phyloP scores from a whole-genome alignment of 2,888 invertebrate species.

The Drosophila atripex region DNA sequence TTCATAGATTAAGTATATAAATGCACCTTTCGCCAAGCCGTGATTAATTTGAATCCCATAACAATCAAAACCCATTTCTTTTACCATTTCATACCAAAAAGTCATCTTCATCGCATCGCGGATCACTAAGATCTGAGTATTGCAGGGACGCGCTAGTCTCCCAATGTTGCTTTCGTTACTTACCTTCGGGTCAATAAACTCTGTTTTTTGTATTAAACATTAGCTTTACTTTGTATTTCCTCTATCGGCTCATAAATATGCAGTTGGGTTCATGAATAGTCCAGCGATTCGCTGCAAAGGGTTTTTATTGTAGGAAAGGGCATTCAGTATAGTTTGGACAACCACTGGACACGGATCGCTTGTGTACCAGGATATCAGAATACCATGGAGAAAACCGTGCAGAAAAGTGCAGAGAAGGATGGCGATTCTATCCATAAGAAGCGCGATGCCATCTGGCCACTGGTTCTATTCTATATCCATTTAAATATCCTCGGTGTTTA shows the following conservation, averaged over 20 bases:
- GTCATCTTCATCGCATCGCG: slow-evolving; percentile 8
- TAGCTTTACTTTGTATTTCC: slow-evolving; percentile 6
- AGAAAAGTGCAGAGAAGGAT: slow-evolving; percentile 9
- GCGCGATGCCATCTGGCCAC: slow-evolving; percentile 89
- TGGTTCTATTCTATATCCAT: slow-evolving; percentile 90
- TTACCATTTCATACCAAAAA: neutral
- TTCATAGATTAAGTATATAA: slow-evolving; percentile 36
- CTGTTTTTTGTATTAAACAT: slow-evolving; percentile 41
- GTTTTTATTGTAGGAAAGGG: neutral
- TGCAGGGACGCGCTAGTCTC: slow-evolving; percentile 28
- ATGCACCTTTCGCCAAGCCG: slow-evolving; percentile 23
- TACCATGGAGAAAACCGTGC: slow-evolving; percentile 5
- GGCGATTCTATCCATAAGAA: slow-evolving; percentile 67
- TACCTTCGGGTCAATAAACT: slow-evolving; percentile 56
- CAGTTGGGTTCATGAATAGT: slow-evolving; percentile 14
- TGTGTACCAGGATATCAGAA: neutral
- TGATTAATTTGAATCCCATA: slow-evolving; percentile 2
- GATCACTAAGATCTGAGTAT: slow-evolving; percentile 29
- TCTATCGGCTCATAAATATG: slow-evolving; percentile 47
- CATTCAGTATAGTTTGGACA: slow-evolving; percentile 46
- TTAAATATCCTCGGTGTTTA: slow-evolving; percentile 88
- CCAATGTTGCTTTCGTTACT: slow-evolving; percentile 51
- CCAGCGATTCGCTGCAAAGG: slow-evolving; percentile 6
- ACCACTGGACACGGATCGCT: slow-evolving; percentile 8
- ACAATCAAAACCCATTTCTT: neutral